Conservation (phyloP, 2,797 vertebrate genomes). For the Naso thynnoides region DNA sequence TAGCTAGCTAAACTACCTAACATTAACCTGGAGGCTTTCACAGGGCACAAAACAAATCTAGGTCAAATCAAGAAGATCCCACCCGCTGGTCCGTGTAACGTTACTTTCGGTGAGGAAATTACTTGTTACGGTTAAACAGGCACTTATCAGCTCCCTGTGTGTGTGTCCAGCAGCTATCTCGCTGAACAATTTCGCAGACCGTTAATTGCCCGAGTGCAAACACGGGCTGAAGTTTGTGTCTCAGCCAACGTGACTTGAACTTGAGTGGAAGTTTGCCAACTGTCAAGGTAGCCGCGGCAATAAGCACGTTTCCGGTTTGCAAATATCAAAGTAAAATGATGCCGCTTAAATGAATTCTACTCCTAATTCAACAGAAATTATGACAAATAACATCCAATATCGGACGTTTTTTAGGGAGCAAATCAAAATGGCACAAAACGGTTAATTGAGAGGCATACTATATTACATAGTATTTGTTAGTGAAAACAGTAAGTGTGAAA, state of each 20-base stretch:
- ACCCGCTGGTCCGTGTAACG: not conserved
- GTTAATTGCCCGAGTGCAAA: rapidly evolving
- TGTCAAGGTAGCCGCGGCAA: not conserved
- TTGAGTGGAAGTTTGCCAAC: not conserved
- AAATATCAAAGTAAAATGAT: conserved; percentile 48
- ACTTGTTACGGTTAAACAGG: not conserved
- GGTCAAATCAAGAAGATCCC: conserved; percentile 64
- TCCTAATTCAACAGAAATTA: no score
- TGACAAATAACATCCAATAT: no score
- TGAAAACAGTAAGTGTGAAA: not conserved
- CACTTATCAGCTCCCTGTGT: not conserved
- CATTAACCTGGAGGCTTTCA: conserved; percentile 24
- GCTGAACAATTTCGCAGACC: rapidly evolving
- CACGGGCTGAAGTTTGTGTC: not conserved
- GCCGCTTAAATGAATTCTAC: not conserved
- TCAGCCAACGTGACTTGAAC: rapidly evolving
- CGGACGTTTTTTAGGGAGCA: no score
- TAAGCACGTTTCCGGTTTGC: conserved; percentile 5
- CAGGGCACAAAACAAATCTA: conserved; percentile 51
- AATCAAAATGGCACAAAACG: not conserved
- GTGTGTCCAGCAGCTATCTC: rapidly evolving
- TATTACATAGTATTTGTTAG: no score
- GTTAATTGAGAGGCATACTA: not conserved
- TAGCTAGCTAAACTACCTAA: conserved; percentile 22
- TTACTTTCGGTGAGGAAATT: conserved; percentile 7